Evolutionary conservation across 2,888 invertebrate genomes (phyloP), one percentile per base, ranked within the genome.

Genomic region (Willowsia nigromaculata): DNA sequence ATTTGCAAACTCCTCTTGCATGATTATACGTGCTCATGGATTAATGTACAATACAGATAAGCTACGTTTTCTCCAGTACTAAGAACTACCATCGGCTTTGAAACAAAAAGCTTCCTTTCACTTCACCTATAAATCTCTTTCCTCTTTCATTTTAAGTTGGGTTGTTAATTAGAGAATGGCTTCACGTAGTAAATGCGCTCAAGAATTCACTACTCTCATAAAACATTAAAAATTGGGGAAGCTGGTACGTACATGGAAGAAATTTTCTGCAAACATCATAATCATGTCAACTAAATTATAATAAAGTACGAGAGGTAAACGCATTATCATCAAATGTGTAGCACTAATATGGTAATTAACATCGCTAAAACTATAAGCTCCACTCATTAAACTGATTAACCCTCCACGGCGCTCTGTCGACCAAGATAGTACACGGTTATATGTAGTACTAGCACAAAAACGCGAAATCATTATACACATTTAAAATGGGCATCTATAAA

Each of bases 61-160:
- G 50, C 13, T 30, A 25, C 25, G 30, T 15, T 1, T 15, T 30
- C 15, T 62, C 22, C 71, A 71, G 15, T 27, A 30, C 13, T 65
- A 37, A 65, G 27, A 37, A 71, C 18, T 71, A 71, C 47, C n/a
- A n/a, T 76, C 6, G 27, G 18, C 50, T 76, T 85, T 78, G 30
- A 85, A 78, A n/a, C 78, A 85, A 82, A 87, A 82, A 82, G 82
- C 82, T 88, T 87, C 87, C 87, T 71, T 81, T 87, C 87, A 43
- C 56, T 71, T 37, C 11, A 9, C 43, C 71, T 82, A 86, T 82
- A 88, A 82, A 80, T 82, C 88, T 88, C 81, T 80, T 86, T 59
- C 74, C 88, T 82, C 82, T 80, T 86, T 71, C 53, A 33, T 68
- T 86, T 86, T 80, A 68, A 50, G 68, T 53, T 80, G 37, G 59